Evolutionary conservation across 2,888 invertebrate species (phyloP), one percentile per base, ranked within the genome.

Genomic region (Lepidocyrtoides sp.): DNA sequence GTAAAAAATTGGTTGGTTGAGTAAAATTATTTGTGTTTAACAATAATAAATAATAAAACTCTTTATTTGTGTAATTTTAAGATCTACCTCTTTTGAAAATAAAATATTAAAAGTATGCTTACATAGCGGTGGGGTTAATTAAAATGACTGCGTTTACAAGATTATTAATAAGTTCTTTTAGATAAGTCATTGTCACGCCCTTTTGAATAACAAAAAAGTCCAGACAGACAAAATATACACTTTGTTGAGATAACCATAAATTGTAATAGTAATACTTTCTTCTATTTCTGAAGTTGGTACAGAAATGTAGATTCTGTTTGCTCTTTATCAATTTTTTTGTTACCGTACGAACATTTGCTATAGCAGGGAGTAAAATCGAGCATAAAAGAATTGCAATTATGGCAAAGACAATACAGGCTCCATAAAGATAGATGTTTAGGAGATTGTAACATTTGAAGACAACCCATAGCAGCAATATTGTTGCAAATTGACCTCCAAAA

Each of bases 231-330:
- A 81, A 0, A 20, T 81, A 60, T 2, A 57, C 12, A 23, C 17
- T 57, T 57, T 41, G n/a, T 17, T 81, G 81, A 7, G 81, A 81
- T 20, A 2, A 32, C 81, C 81, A 81, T 14, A 81, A 0, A 10
- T 8, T 60, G 14, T 57, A 81, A 81, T 81, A 81, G n/a, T 79
- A 79, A 51, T 77, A 51, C 17, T 60, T 57, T 36, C 20, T 57
- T 3, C 10, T n/a, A 10, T 60, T 81, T 1, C 3, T 1, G 1
- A 2, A 2, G 17, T 23, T 60, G 3, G 12, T n/a, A 36, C 60
- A 48, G 23, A 36, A 81, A 20, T 81, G 81, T n/a, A 81, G 12
- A 81, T 57, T 60, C 60, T 0, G 17, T 14, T 81, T 81, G 12
- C 0, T 60, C n/a, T n/a, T 44, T 36, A 81, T 57, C 10, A 81